Base-by-base conservation (phyloP, 2,113 vertebrate species). In the Microcebus lehilahytsara region DNA sequence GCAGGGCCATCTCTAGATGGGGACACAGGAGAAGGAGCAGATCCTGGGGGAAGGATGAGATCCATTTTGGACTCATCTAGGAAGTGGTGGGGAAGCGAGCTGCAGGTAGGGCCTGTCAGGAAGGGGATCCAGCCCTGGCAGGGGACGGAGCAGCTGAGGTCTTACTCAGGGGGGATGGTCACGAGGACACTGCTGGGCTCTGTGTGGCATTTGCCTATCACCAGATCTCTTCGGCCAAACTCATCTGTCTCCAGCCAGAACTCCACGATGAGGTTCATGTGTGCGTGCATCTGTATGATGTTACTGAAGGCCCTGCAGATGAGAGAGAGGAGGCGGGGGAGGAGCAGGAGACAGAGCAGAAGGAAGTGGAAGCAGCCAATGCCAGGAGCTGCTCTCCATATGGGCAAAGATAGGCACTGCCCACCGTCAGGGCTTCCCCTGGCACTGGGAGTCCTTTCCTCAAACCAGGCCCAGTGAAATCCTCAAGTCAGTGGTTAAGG, bases 161-260 rank as follows among this genome's bases (percentile, higher is more conserved):
- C 97, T 97, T 95, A 64, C 62, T 64, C 62, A 9, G 66, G 75
- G 9, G 90, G 37, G 22, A 94, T 17, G 3, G 60, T 58, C 1
- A 30, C 14, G 2, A 1, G 27, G 37, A 74, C 22, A 42, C 95
- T 96, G 46, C 71, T 66, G 46, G 94, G 95, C 56, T 97, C 95
- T 56, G 85, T 51, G 8, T 0, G 23, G n/a, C 98, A 98, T 9
- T 25, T 69, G 94, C 96, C 97, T 53, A 86, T 96, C 78, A 66
- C 89, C 81, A 97, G 97, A 37, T 96, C 46, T 30, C 96, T 94
- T 72, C 95, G 80, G 80, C 97, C 97, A 37, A 97, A 97, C 85
- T 96, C 84, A 0, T 98, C 98, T 75, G 96, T 97, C 88, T 97
- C 77, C 91, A 98, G 92, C 95, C 97, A 94, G 81, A 90, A 96